A percentile compares a stretch with the other conserved stretches of the same genome.
phyloP scores from a whole-genome alignment of 1,140 invertebrate genomes.

The Drosophila lini region DNA sequence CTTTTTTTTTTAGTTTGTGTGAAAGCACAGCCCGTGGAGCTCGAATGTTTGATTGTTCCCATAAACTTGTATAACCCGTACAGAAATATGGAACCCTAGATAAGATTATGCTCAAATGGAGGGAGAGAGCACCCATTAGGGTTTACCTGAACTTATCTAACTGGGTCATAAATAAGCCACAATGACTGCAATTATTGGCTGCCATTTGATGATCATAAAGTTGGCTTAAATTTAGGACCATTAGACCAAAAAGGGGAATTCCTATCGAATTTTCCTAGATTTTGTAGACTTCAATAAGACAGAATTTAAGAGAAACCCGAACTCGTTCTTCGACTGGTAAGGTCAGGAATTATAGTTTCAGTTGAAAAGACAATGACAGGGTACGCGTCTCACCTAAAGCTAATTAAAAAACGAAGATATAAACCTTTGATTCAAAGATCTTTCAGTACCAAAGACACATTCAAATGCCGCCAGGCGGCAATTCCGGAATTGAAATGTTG shows the following conservation, averaged over 20 bases:
- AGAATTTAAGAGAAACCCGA: neutral
- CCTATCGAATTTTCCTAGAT: no score
- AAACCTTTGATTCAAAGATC: neutral
- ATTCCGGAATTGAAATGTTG: conserved; percentile 39
- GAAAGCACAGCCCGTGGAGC: no score
- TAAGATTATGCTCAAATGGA: conserved; percentile 7
- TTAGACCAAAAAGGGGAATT: no score
- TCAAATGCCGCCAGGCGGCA: conserved; percentile 8
- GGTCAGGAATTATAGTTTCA: neutral
- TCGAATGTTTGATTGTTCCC: neutral
- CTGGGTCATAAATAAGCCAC: conserved; percentile 37
- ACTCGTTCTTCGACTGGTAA: neutral
- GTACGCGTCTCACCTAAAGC: neutral
- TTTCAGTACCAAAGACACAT: neutral
- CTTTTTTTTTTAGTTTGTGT: conserved; percentile 6
- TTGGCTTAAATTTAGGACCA: neutral
- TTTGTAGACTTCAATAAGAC: neutral
- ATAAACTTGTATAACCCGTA: conserved; percentile 31
- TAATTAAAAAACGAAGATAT: neutral
- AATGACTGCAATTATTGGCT: neutral
- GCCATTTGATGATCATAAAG: neutral
- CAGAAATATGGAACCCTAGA: conserved; percentile 10
- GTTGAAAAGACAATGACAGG: neutral
- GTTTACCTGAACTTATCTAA: conserved; percentile 31
- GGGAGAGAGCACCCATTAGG: neutral